Conservation (phyloP, 1,140 invertebrate species). For the Atta texana region DNA sequence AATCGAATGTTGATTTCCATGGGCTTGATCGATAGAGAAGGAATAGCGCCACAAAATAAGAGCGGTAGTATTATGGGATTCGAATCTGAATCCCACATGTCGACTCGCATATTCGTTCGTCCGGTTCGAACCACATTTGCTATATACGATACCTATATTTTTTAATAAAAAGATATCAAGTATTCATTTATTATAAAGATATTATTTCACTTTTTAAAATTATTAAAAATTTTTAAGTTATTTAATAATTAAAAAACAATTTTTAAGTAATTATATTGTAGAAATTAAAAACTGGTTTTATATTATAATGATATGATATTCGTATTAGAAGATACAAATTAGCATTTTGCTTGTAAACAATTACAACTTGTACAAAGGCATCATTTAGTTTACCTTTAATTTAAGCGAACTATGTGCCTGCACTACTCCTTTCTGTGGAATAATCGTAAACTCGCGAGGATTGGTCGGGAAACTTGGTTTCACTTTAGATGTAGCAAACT, state of each 20-base stretch:
- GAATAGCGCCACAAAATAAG: slow-evolving; percentile 66
- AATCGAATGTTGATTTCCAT: slow-evolving; percentile 73
- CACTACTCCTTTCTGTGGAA: slow-evolving; percentile 75
- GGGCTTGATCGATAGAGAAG: slow-evolving; percentile 74
- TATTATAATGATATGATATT: neutral
- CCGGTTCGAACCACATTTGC: slow-evolving; percentile 74
- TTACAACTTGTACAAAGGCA: neutral
- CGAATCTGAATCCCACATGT: slow-evolving; percentile 76
- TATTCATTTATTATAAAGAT: neutral
- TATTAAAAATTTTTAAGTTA: neutral
- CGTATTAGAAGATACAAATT: neutral
- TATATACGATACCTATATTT: slow-evolving; percentile 75
- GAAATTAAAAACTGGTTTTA: neutral
- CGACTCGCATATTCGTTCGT: slow-evolving; percentile 69
- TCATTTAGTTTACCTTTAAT: slow-evolving; percentile 72
- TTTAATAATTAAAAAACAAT: neutral
- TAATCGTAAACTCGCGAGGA: slow-evolving; percentile 80
- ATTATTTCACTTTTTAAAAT: neutral
- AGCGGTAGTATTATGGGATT: slow-evolving; percentile 76
- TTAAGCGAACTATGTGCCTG: slow-evolving; percentile 69
- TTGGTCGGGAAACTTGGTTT: slow-evolving; percentile 74
- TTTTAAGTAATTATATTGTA: neutral
- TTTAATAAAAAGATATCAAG: neutral
- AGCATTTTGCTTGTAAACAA: neutral
- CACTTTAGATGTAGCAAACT: slow-evolving; percentile 71